Conservation (phyloP, 2,888 invertebrate species). For the Caenorhabditis sulstoni region DNA sequence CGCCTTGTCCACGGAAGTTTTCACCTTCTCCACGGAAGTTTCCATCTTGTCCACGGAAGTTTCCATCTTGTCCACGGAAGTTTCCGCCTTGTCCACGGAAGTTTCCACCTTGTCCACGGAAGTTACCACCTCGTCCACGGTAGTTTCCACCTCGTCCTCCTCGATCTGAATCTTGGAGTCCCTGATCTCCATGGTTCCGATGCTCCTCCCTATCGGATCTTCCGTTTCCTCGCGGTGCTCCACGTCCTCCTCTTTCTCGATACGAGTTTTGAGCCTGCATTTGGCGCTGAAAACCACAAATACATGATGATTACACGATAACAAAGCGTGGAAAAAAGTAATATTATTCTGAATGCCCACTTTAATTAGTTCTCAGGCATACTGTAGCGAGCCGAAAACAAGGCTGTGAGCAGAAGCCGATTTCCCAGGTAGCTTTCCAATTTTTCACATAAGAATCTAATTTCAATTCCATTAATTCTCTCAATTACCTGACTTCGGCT, state of each 20-base stretch:
- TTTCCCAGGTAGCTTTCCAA: constrained; percentile 9
- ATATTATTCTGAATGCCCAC: constrained; percentile 54
- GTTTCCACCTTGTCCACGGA: constrained; percentile 4
- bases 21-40: not conserved
- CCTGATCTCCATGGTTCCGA: too few relatives aligned
- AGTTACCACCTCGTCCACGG: not conserved
- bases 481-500: constrained; percentile 33
- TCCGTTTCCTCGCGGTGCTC: not conserved
- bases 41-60: not conserved
- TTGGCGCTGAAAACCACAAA: constrained; percentile 35
- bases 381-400: constrained; percentile 21
- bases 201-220: not conserved
- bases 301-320: constrained; percentile 25
- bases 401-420: not conserved
- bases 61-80: not conserved
- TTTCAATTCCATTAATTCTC: constrained; percentile 63
- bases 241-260: constrained; percentile 24
- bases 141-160: not conserved
- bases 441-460: constrained; percentile 61
- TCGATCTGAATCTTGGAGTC: too few relatives aligned
- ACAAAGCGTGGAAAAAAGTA: constrained; percentile 55
- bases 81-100: not conserved
- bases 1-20: not conserved
- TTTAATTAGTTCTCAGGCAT: constrained; percentile 15
- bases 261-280: constrained; percentile 27